These are phyloP conservation scores for Alcis repandata DNA, from an alignment of 2,888 invertebrate species.

Conservation along the genomic window DNA sequence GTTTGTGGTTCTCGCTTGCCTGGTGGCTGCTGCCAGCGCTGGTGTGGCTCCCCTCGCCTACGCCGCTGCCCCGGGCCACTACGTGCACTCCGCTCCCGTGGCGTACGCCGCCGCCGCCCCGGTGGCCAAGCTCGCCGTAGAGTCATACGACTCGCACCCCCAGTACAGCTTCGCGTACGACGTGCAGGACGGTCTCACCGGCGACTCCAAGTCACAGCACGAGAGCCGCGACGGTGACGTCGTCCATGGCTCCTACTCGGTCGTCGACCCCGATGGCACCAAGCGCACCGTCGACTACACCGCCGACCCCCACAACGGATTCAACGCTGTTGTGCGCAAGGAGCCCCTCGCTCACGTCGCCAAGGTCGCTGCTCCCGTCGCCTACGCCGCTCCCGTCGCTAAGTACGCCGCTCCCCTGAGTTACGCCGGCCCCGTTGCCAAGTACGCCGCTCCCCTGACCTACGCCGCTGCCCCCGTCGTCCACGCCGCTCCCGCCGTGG, in stretches of 20 bases:
- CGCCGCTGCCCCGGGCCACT: constrained; percentile 57
- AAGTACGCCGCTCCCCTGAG: constrained; percentile 68
- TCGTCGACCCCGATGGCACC: constrained; percentile 85
- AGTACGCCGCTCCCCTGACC: constrained; percentile 54
- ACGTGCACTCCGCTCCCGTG: constrained; percentile 58
- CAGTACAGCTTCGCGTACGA: constrained; percentile 85
- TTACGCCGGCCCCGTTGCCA: constrained; percentile 61
- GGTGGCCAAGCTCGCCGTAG: constrained; percentile 63
- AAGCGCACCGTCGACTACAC: constrained; percentile 85
- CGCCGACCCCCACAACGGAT: constrained; percentile 80
- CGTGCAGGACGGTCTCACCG: constrained; percentile 85
- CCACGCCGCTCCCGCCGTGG: constrained; percentile 46
- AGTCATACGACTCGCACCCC: constrained; percentile 70
- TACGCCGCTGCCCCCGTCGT: constrained; percentile 51
- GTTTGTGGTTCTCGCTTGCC: constrained; percentile 74
- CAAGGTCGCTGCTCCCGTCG: constrained; percentile 55
- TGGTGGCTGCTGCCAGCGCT: constrained; percentile 69
- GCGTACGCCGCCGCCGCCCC: constrained; percentile 60
- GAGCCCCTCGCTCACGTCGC: constrained; percentile 67
- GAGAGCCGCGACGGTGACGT: constrained; percentile 79
- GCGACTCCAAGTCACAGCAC: constrained; percentile 79
- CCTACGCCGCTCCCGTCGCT: constrained; percentile 60
- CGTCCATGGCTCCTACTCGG: constrained; percentile 84
- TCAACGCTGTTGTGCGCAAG: constrained; percentile 86
- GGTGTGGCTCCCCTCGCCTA: constrained; percentile 45